These are phyloP conservation scores for Strigamia maritima DNA, from an alignment of 2,888 invertebrate species.

Conservation along the genomic window DNA sequence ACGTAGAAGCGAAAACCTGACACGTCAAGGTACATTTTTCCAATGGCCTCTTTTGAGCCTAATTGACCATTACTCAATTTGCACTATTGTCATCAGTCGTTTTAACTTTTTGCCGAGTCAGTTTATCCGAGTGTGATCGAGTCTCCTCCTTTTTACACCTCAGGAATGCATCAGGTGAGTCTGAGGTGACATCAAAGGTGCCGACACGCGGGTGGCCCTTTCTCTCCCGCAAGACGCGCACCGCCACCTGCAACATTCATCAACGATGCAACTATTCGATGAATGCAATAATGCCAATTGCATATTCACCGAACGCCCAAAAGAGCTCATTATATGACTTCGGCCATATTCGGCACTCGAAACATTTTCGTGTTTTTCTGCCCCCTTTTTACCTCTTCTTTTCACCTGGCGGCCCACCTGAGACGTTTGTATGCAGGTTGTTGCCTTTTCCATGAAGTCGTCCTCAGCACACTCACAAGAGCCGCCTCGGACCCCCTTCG, in stretches of 20 bases:
- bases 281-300: neutral
- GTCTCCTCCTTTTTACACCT: slow-evolving; percentile 19
- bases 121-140: slow-evolving; percentile 5
- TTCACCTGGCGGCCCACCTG: slow-evolving; percentile 11
- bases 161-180: neutral
- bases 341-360: neutral
- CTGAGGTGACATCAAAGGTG: neutral
- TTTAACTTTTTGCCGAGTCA: neutral
- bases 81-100: neutral
- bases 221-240: neutral
- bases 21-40: too few relatives aligned
- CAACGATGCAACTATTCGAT: neutral
- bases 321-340: neutral
- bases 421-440: neutral
- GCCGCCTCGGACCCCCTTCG: slow-evolving; percentile 16
- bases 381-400: neutral
- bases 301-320: too few relatives aligned
- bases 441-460: slow-evolving; percentile 19
- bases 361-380: neutral
- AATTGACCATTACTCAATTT: slow-evolving; percentile 13
- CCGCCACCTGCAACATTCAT: neutral
- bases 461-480: neutral
- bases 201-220: neutral
- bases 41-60: neutral
- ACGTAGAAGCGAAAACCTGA: too few relatives aligned